Conservation (phyloP, 2,797 vertebrate species). For the Caiman crocodilus region DNA sequence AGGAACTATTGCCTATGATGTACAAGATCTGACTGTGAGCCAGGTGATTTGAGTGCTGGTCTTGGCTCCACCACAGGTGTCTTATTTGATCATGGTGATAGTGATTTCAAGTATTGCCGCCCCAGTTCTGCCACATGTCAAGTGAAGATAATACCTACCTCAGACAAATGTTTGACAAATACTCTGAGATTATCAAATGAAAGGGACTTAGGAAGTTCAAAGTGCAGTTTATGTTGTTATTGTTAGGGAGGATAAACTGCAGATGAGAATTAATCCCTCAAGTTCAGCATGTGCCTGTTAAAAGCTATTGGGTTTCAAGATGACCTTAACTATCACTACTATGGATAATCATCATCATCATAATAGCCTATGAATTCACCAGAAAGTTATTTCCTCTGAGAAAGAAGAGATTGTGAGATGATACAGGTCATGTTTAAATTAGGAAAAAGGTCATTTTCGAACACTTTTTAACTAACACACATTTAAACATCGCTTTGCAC, state of each 20-base stretch:
- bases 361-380: background rate
- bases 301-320: background rate
- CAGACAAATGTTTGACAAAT: background rate
- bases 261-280: background rate
- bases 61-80: background rate
- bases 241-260: accelerated
- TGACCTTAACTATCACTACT: background rate
- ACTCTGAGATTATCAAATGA: background rate
- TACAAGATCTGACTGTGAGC: background rate
- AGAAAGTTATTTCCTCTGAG: background rate
- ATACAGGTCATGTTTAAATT: background rate
- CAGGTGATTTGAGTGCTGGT: background rate
- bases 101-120: background rate
- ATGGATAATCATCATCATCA: background rate
- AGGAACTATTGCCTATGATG: background rate
- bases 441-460: background rate
- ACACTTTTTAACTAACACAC: background rate
- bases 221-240: background rate
- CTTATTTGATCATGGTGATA: background rate
- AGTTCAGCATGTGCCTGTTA: background rate
- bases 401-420: background rate
- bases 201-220: background rate
- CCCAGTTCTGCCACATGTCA: background rate
- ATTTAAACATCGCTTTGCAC: background rate
- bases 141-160: background rate